Conservation (phyloP, 2,797 vertebrate species). For the Epinephelus awoara region DNA sequence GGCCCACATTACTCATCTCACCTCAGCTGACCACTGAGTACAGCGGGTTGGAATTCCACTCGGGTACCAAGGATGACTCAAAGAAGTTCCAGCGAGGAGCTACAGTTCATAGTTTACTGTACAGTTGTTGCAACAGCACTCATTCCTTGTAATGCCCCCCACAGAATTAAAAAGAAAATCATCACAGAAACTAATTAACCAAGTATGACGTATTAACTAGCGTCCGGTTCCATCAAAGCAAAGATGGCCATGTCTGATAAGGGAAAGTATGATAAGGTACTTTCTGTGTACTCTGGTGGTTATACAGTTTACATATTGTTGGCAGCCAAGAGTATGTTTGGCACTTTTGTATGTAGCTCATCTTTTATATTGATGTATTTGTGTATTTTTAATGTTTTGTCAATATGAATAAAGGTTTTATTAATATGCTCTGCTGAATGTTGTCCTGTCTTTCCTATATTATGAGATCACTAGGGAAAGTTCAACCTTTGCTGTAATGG, state of each 20-base stretch:
- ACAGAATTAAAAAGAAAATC: not conserved
- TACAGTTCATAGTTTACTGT: not conserved
- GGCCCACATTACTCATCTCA: slow-evolving; percentile 64
- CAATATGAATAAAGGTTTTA: too few relatives aligned
- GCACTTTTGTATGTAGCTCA: too few relatives aligned
- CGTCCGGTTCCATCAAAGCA: not conserved
- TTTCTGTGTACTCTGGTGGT: not conserved
- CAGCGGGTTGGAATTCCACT: slow-evolving; percentile 40
- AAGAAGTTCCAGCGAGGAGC: not conserved
- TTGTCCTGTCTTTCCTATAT: too few relatives aligned
- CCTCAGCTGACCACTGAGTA: slow-evolving; percentile 56
- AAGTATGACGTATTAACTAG: not conserved
- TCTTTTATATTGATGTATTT: too few relatives aligned
- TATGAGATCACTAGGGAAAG: too few relatives aligned
- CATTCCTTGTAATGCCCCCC: slow-evolving; percentile 24
- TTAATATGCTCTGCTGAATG: too few relatives aligned
- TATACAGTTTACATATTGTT: too few relatives aligned
- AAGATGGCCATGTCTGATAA: not conserved
- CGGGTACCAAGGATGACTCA: slow-evolving; percentile 12
- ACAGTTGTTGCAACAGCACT: not conserved
- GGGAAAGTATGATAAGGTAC: not conserved
- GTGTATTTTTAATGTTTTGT: too few relatives aligned
- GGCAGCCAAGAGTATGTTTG: too few relatives aligned
- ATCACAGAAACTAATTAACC: not conserved
- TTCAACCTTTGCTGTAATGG: too few relatives aligned